Evolutionary conservation across 37 sponge, comb jelly and placozoan species (phyloP), one percentile per base, ranked within the genome.

Genomic region (Chondrilla cf. caribensis): DNA sequence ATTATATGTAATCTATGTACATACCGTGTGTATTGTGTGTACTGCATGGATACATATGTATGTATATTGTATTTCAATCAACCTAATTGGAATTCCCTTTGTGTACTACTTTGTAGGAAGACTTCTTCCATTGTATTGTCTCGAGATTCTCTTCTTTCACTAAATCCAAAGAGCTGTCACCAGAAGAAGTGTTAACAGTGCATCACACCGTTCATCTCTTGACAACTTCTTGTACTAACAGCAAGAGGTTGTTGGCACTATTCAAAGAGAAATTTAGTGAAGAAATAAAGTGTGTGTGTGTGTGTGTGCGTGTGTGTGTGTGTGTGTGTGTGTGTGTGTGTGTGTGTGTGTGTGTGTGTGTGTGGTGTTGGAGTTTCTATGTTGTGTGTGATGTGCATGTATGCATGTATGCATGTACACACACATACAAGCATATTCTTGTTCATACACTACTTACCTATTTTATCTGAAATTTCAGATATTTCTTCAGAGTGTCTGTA

Each of bases 211-310:
- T 73, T 31, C 68, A 67, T 32, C 31, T 67, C 14, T 32, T 67
- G 1, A 2, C 29, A 33, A 17, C 29, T 29, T n/a, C 68, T 32
- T 67, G 68, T 32, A 17, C 32, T 32, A 67, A 67, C 32, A 67
- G 35, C 35, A 33, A 7, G 4, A 25, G 1, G 1, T 33, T 67
- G 68, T 31, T 67, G 68, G 1, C n/a, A 33, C 31, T 6, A 1
- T 67, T 28, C 4, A n/a, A 25, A 28, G 68, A 67, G 33, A 67
- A 33, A 18, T 67, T 67, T 33, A 67, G 15, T 28, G 68, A 67
- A 67, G 68, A 67, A 67, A 29, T 67, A 3, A 67, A 33, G 68
- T 67, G 35, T 26, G 64, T 47, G 51, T 47, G 51, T 47, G 51
- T 47, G 51, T 47, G 51, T 47, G 51, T 47, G 51, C 11, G 51